Evolutionary conservation across 2,797 vertebrate genomes (phyloP), one percentile per base, ranked within the genome.

Genomic region (Crocidura indochinensis): DNA sequence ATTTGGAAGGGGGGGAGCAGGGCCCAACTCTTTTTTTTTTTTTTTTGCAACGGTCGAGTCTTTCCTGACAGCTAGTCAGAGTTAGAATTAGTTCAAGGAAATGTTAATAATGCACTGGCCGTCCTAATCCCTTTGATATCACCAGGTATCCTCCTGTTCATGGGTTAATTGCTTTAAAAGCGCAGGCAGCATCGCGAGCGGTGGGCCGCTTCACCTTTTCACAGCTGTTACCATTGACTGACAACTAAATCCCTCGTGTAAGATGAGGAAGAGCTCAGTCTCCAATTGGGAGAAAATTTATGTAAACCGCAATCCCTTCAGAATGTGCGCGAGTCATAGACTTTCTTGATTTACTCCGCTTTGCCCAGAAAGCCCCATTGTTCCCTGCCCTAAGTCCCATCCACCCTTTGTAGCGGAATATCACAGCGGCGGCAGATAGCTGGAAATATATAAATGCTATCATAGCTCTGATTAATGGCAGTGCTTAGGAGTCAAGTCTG

Each of bases 381-480:
- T 99, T 99, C 99, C 98, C 98, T 98, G 98, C 97, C 98, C 99
- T 99, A 99, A 99, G 99, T 99, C 99, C 99, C 99, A 99, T 99
- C 99, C 99, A 99, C 99, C 99, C 99, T 99, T 99, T 99, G 99
- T 99, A 99, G 98, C 98, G 96, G 99, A 99, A 99, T 99, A 99
- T 99, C 99, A 99, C 99, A 99, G 99, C 99, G 98, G 99, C 99
- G 99, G 99, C 99, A 99, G 99, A 99, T 99, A 99, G 99, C 99
- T 99, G 99, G 99, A 99, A 99, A 99, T 99, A 99, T 99, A 99
- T 99, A 99, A 99, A 99, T 99, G 99, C 99, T 99, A 99, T 99
- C 99, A 99, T 99, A 99, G 99, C 99, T 98, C 98, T 99, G 99
- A 99, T 99, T 99, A 99, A 99, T 99, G 99, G 99, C 98, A 98